Evolutionary conservation across 2,797 vertebrate genomes (phyloP).

Genomic region (Hybognathus amarus): DNA sequence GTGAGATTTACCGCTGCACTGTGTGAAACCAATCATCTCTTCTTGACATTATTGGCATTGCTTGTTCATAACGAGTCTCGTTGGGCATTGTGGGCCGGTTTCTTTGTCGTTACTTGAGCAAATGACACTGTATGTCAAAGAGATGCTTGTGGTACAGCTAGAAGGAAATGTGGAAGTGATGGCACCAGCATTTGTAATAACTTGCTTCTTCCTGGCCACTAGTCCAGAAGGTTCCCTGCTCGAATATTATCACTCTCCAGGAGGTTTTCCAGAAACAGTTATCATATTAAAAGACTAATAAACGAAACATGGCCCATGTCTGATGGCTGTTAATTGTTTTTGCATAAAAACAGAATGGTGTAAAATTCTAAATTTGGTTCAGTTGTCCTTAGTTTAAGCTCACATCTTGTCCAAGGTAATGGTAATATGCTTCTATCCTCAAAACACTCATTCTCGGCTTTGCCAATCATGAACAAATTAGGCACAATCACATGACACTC

Average conservation of each 20-base stretch:
- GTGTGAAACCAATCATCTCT: slow-evolving; percentile 52
- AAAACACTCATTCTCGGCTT: slow-evolving; percentile 16
- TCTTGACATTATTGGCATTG: slow-evolving; percentile 66
- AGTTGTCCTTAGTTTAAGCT: slow-evolving; percentile 32
- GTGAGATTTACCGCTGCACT: slow-evolving; percentile 53
- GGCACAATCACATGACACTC: slow-evolving; percentile 5
- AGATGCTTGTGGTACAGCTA: slow-evolving; percentile 75
- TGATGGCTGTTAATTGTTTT: slow-evolving; percentile 81
- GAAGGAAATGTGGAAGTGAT: slow-evolving; percentile 69
- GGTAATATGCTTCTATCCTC: slow-evolving; percentile 11
- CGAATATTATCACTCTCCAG: slow-evolving; percentile 76
- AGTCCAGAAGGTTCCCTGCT: slow-evolving; percentile 71
- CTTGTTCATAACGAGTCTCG: slow-evolving; percentile 71
- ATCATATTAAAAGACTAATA: slow-evolving; percentile 85
- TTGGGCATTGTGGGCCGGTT: slow-evolving; percentile 45
- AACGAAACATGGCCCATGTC: slow-evolving; percentile 79
- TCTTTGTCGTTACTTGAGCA: slow-evolving; percentile 72
- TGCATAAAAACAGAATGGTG: slow-evolving; percentile 60
- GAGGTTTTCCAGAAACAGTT: slow-evolving; percentile 79
- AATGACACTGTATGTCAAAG: slow-evolving; percentile 78
- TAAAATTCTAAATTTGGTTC: slow-evolving; percentile 7
- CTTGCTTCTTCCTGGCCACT: slow-evolving; percentile 71
- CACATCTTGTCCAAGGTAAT: background rate
- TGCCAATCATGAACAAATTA: slow-evolving; percentile 28
- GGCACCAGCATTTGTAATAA: slow-evolving; percentile 81